Conservation (phyloP, 2,888 invertebrate species). For the Nymphalis urticae region DNA sequence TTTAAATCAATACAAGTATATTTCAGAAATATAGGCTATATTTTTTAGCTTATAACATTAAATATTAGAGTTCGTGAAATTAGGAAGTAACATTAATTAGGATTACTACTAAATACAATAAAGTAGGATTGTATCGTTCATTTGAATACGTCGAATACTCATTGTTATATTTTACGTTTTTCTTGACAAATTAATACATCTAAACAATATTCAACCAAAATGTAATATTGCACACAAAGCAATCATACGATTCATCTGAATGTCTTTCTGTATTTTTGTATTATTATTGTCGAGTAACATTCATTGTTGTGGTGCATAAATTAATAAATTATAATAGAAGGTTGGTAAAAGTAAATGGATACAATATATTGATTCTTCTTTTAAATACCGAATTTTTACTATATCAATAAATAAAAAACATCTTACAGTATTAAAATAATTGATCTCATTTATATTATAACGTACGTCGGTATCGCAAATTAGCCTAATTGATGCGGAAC, state of each 20-base stretch:
- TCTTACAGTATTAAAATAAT: background rate
- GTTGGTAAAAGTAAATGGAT: background rate
- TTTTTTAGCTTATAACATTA: no score
- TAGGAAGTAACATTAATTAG: no score
- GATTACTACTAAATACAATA: no score
- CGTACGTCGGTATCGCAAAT: constrained; percentile 21
- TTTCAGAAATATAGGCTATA: no score
- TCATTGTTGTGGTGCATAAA: background rate
- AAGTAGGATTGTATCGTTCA: no score
- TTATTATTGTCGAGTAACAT: background rate
- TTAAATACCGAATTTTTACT: background rate
- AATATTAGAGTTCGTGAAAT: no score
- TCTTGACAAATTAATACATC: no score
- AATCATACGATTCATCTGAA: background rate
- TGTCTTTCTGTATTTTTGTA: background rate
- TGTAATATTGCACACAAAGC: background rate
- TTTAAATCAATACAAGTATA: no score
- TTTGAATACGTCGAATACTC: no score
- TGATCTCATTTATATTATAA: constrained; percentile 5
- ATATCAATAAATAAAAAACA: background rate
- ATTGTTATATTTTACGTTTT: no score
- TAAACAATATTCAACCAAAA: background rate
- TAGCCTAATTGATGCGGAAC: constrained; percentile 41
- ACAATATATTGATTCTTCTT: background rate
- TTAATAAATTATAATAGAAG: background rate